A percentile compares a stretch with the other conserved stretches of the same genome.
Evolutionary conservation across 2,797 vertebrate species (phyloP).

Genomic region (Phaenicophaeus curvirostris): DNA sequence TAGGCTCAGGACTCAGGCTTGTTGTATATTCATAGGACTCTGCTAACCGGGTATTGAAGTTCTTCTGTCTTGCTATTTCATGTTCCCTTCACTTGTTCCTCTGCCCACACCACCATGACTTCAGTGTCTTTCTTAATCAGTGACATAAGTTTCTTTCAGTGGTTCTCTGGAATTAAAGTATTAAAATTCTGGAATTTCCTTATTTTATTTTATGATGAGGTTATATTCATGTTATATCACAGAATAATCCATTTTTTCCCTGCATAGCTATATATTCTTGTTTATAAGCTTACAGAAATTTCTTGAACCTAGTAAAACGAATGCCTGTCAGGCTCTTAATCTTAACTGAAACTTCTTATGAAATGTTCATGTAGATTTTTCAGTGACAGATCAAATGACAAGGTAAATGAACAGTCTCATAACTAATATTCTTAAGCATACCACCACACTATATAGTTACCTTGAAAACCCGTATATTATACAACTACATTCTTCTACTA

Average conservation of each 20-base stretch:
- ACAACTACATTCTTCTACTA: neutral
- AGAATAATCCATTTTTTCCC: neutral
- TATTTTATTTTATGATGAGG: neutral
- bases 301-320: neutral
- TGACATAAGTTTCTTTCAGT: neutral
- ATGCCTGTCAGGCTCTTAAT: neutral
- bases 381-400: neutral
- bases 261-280: neutral
- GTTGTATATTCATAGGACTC: neutral
- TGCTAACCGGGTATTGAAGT: neutral
- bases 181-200: neutral
- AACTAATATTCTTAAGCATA: neutral
- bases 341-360: neutral
- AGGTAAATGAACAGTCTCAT: neutral
- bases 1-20: neutral
- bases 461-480: neutral
- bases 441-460: neutral
- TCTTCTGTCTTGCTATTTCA: neutral
- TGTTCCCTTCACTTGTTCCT: neutral
- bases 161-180: neutral
- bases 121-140: neutral
- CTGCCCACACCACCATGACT: accelerated
- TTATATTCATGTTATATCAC: neutral
- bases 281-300: neutral
- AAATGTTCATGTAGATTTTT: neutral